These are phyloP conservation scores for Antrozous pallidus DNA, from an alignment of 2,797 vertebrate genomes.

Conservation along the genomic window DNA sequence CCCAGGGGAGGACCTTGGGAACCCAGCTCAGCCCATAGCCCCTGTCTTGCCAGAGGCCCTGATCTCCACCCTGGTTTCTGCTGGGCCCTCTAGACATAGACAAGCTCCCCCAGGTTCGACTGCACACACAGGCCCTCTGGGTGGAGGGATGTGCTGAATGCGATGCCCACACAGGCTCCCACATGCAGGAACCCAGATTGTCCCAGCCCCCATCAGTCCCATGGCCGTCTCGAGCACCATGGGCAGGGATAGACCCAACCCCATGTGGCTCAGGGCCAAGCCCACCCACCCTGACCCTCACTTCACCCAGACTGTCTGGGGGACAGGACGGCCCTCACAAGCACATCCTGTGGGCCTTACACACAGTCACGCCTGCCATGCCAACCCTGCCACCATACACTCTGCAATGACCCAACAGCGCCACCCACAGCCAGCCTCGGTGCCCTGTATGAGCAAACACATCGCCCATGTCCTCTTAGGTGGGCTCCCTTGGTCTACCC, in stretches of 20 bases:
- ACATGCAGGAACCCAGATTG: fast-evolving
- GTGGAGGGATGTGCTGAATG: fast-evolving
- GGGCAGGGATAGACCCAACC: too few relatives aligned
- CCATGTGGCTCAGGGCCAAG: too few relatives aligned
- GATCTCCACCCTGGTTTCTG: background rate
- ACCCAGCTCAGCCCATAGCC: too few relatives aligned
- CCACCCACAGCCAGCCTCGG: fast-evolving
- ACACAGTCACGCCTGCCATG: too few relatives aligned
- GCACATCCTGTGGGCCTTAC: background rate
- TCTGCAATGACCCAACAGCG: fast-evolving
- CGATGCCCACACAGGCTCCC: fast-evolving
- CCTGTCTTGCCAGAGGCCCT: background rate
- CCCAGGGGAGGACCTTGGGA: too few relatives aligned
- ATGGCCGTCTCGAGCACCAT: fast-evolving
- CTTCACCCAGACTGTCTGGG: fast-evolving
- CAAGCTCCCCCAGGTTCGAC: background rate
- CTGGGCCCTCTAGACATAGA: background rate
- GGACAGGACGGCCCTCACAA: background rate
- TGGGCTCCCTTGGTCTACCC: background rate
- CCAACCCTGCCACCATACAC: background rate
- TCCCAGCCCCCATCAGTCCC: background rate
- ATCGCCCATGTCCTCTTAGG: fast-evolving
- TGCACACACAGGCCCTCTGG: background rate
- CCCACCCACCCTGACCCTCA: background rate
- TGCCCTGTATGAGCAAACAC: fast-evolving